Percentiles rank a stretch among this genome's conserved stretches.
phyloP scores from a whole-genome alignment of 2,797 vertebrate genomes.

The Acrossocheilus wenchowensis region DNA sequence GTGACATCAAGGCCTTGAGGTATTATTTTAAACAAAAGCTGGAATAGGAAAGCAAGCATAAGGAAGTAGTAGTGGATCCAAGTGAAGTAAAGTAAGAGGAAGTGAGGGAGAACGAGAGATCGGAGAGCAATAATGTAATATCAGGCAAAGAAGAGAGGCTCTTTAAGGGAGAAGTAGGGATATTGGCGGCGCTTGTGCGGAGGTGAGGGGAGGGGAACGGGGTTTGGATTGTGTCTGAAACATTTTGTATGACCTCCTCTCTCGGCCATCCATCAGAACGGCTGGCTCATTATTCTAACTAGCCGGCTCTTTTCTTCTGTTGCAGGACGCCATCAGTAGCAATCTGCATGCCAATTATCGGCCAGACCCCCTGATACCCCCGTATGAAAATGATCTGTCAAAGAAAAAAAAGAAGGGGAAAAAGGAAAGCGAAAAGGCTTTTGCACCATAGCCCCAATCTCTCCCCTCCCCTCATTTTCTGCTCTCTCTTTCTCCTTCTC shows the following conservation, averaged over 20 bases:
- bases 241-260: constrained; percentile 93
- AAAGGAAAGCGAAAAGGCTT: constrained; percentile 71
- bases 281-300: constrained; percentile 96
- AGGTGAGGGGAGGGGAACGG: constrained; percentile 68
- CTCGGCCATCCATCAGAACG: constrained; percentile 96
- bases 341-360: constrained; percentile 99
- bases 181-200: constrained; percentile 63
- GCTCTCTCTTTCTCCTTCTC: constrained; percentile 49
- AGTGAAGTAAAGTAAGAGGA: constrained; percentile 66
- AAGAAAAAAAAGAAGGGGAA: constrained; percentile 70
- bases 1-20: neutral
- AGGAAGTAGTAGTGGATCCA: neutral
- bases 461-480: constrained; percentile 64
- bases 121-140: constrained; percentile 55
- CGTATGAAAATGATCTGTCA: constrained; percentile 97
- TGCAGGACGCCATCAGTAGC: constrained; percentile 95
- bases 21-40: neutral
- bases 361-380: constrained; percentile 98
- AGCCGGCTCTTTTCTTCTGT: constrained; percentile 91
- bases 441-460: constrained; percentile 80
- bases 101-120: constrained; percentile 63
- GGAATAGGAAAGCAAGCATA: neutral
- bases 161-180: constrained; percentile 70
- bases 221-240: constrained; percentile 83
- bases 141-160: constrained; percentile 61